Percentiles rank a stretch among this genome's conserved stretches.
phyloP scores from a whole-genome alignment of 2,797 vertebrate genomes.

The Sebastes iracundus region DNA sequence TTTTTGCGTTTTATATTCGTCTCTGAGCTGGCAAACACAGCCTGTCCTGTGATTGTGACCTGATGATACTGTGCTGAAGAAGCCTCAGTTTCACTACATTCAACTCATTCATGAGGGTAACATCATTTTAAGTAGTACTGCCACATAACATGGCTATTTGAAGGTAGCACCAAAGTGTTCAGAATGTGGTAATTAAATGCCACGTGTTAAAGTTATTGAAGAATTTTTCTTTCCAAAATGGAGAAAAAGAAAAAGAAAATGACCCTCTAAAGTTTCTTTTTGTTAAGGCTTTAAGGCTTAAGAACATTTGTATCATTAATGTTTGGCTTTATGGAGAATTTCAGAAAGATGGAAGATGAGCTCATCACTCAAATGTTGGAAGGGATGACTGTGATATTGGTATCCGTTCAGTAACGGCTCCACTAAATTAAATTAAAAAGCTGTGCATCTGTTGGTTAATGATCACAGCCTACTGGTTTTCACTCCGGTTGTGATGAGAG shows the following conservation, averaged over 20 bases:
- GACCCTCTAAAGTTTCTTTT: neutral
- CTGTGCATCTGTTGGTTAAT: neutral
- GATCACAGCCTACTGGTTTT: slow-evolving; percentile 10
- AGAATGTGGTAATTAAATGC: neutral
- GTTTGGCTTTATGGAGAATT: slow-evolving; percentile 13
- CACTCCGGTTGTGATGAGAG: neutral
- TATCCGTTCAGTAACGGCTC: neutral
- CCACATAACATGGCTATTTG: neutral
- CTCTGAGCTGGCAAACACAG: slow-evolving; percentile 27
- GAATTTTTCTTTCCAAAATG: neutral
- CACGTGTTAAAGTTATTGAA: neutral
- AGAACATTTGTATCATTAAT: neutral
- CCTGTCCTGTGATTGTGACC: slow-evolving; percentile 9
- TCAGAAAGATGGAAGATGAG: neutral
- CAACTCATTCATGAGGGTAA: slow-evolving; percentile 2
- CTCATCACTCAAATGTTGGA: neutral
- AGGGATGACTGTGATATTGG: neutral
- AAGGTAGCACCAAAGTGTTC: slow-evolving; percentile 54
- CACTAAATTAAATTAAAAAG: neutral
- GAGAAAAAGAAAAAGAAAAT: neutral
- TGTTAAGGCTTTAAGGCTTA: slow-evolving; percentile 10
- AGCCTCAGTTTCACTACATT: slow-evolving; percentile 1
- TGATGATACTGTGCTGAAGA: slow-evolving; percentile 34
- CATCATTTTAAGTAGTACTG: neutral
- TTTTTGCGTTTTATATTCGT: neutral